phyloP scores from a whole-genome alignment of 2,113 vertebrate genomes.

The Corythornis madagascariensis region DNA sequence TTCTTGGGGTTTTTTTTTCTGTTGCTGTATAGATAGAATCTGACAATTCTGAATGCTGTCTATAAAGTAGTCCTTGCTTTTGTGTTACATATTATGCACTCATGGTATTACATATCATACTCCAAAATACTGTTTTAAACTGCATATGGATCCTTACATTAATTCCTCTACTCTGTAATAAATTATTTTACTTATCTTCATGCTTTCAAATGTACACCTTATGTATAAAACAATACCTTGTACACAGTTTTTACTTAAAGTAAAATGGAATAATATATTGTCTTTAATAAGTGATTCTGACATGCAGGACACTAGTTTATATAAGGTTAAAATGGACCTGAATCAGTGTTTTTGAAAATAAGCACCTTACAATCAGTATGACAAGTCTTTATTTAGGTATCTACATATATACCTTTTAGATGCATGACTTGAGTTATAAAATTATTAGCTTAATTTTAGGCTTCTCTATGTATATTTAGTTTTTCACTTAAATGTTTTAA shows the following conservation, averaged over 20 bases:
- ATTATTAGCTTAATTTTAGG: not conserved
- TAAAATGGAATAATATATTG: not conserved
- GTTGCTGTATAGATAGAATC: not conserved
- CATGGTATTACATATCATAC: not conserved
- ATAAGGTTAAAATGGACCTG: not conserved
- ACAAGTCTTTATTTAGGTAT: not conserved
- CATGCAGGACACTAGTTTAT: not conserved
- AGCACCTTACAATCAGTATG: not conserved
- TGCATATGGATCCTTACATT: not conserved
- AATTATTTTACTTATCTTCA: not conserved
- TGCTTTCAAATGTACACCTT: not conserved
- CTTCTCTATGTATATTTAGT: not conserved
- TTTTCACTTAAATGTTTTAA: not conserved
- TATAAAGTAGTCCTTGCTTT: not conserved
- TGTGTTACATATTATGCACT: not conserved
- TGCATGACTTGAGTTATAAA: not conserved
- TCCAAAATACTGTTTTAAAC: not conserved
- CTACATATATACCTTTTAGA: not conserved
- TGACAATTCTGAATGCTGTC: not conserved
- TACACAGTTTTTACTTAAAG: not conserved
- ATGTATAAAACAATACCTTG: not conserved
- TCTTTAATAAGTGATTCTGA: not conserved
- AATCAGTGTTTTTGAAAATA: not conserved
- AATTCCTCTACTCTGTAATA: not conserved
- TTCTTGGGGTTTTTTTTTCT: not conserved